Base-by-base conservation (phyloP, 1,140 invertebrate species). In the Olivierus martensii region DNA sequence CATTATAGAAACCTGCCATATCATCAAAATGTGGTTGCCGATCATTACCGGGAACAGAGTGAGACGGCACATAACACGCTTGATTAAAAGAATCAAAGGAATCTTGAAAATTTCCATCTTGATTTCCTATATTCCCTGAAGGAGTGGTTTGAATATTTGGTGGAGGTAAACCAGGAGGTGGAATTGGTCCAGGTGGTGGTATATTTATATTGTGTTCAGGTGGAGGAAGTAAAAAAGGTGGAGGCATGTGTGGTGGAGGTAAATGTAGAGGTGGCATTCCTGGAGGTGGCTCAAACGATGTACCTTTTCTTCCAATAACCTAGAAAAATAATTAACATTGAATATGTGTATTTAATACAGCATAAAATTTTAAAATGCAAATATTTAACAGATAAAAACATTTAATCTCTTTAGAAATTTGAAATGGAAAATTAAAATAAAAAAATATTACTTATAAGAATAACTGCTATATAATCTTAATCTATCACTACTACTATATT, bases 251-350 rank as follows among this genome's bases (percentile, higher is more conserved):
- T 34, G 53, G 45, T n/a, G 62, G 56, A 14, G 58, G 53, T 44
- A 55, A 44, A 22, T 52, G 50, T 46, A 57, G 58, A 34, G 55
- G 58, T 9, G 55, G 56, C 12, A 57, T 49, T n/a, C 46, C 51
- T 41, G 56, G 51, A 11, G 50, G 49, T 12, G 47, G n/a, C 0
- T 56, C 15, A 7, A 79, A 80, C 43, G 82, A 73, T 39, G 79
- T 84, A 66, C 87, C 88, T 64, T 88, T 85, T 49, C 85, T 72
- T 55, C 84, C 84, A 14, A 88, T 87, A 10, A 85, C 82, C 77
- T 80, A 58, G 1, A 52, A 11, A 22, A n/a, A n/a, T n/a, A n/a
- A n/a, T n/a, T n/a, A n/a, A n/a, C 9, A 14, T 19, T 14, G 18
- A 44, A 44, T 10, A 9, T 44, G 42, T 7, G 7, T 44, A 44